phyloP scores from a whole-genome alignment of 2,888 invertebrate species.

The Junonia oenone region DNA sequence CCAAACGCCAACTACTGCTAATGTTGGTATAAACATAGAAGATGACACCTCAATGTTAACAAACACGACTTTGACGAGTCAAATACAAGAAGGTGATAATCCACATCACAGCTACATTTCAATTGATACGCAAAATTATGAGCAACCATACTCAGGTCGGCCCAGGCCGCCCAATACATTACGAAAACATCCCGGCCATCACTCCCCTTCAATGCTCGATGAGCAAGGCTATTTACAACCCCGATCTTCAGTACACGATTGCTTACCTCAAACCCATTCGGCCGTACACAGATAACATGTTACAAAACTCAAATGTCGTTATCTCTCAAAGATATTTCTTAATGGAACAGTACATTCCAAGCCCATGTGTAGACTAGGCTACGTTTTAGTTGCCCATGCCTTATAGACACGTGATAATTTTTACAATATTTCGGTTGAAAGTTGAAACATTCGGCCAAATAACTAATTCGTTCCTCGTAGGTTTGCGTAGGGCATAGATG shows the following conservation, averaged over 20 bases:
- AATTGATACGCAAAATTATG: constrained; percentile 80
- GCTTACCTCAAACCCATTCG: constrained; percentile 73
- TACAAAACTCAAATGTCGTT: constrained; percentile 49
- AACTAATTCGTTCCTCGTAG: constrained; percentile 55
- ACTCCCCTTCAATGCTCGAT: constrained; percentile 69
- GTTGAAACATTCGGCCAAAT: constrained; percentile 56
- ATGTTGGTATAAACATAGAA: constrained; percentile 73
- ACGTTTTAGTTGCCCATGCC: constrained; percentile 62
- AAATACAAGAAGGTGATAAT: constrained; percentile 82
- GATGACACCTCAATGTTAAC: constrained; percentile 81
- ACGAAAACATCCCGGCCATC: constrained; percentile 65
- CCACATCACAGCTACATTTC: constrained; percentile 85
- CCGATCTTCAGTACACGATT: constrained; percentile 72
- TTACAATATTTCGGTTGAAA: constrained; percentile 46
- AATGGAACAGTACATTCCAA: constrained; percentile 75
- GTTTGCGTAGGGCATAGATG: constrained; percentile 42
- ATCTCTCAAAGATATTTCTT: constrained; percentile 64
- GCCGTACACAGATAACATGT: constrained; percentile 65
- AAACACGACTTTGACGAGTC: constrained; percentile 81
- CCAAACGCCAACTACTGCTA: constrained; percentile 74
- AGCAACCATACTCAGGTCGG: constrained; percentile 69
- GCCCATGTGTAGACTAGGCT: constrained; percentile 66
- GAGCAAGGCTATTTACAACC: constrained; percentile 77
- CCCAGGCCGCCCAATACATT: constrained; percentile 69
- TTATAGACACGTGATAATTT: constrained; percentile 62